Evolutionary conservation across 2,797 vertebrate genomes (phyloP).

Genomic region (Lycodopsis pacificus): DNA sequence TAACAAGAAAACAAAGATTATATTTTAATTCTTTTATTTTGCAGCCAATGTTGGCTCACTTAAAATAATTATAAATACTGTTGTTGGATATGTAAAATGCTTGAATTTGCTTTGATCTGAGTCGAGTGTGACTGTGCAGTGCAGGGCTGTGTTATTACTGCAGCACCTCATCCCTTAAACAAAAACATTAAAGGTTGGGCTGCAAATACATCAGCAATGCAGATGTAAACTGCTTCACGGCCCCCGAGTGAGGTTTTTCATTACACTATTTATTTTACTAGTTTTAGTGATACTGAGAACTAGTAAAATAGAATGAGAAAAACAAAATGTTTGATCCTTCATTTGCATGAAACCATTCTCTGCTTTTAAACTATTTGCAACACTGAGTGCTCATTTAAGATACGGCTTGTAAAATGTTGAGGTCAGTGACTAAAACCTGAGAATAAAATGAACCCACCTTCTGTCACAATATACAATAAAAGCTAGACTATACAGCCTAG

Average conservation of each 20-base stretch:
- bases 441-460: background rate
- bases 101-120: background rate
- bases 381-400: background rate
- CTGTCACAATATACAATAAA: background rate
- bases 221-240: background rate
- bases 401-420: background rate
- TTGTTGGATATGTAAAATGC: background rate
- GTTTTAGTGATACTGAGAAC: background rate
- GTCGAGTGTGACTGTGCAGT: background rate
- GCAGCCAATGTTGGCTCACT: background rate
- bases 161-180: background rate
- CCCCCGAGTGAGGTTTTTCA: background rate
- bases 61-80: background rate
- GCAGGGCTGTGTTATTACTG: slow-evolving; percentile 7
- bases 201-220: slow-evolving; percentile 12
- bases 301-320: background rate
- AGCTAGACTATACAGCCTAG: background rate
- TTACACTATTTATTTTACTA: background rate
- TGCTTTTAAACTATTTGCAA: background rate
- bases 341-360: background rate
- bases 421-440: background rate
- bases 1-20: background rate
- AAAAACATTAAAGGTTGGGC: background rate
- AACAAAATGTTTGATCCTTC: background rate
- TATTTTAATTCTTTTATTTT: background rate